These are phyloP conservation scores for Aphis craccivora DNA, from an alignment of 1,140 invertebrate genomes.

Conservation along the genomic window DNA sequence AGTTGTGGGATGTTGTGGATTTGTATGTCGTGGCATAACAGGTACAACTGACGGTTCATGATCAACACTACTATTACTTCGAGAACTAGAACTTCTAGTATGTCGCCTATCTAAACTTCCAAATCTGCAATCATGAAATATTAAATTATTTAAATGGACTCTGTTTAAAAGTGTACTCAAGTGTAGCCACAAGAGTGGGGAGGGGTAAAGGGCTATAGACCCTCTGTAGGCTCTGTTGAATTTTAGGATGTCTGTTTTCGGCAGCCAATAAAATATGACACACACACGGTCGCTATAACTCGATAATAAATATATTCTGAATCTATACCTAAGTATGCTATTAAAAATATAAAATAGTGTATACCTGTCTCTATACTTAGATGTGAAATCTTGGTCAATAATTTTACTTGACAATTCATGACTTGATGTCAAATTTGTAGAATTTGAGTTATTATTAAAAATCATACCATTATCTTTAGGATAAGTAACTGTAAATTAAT, in stretches of 20 bases:
- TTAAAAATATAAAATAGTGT: not conserved
- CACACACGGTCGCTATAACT: too few species aligned
- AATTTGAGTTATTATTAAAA: slow-evolving; percentile 28
- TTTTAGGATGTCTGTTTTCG: too few species aligned
- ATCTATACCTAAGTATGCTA: too few species aligned
- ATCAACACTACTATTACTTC: slow-evolving; percentile 29
- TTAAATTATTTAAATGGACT: not conserved
- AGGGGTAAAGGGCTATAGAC: too few species aligned
- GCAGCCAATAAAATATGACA: too few species aligned
- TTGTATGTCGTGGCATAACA: not conserved
- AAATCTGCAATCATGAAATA: slow-evolving; percentile 64
- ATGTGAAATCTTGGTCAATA: not conserved
- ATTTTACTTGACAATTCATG: slow-evolving; percentile 42
- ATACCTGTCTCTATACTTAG: slow-evolving; percentile 39
- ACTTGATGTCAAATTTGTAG: not conserved
- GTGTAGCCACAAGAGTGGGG: too few species aligned
- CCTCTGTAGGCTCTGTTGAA: too few species aligned
- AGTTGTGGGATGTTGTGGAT: slow-evolving; percentile 42
- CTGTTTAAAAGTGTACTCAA: not conserved
- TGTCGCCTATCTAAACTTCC: slow-evolving; percentile 71
- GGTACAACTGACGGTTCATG: not conserved
- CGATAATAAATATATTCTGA: too few species aligned
- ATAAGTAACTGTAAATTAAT: slow-evolving; percentile 26
- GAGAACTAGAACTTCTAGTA: slow-evolving; percentile 40
- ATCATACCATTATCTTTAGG: slow-evolving; percentile 24